These are phyloP conservation scores for Pontoporia blainvillei DNA, from an alignment of 2,113 vertebrate species.

Conservation along the genomic window DNA sequence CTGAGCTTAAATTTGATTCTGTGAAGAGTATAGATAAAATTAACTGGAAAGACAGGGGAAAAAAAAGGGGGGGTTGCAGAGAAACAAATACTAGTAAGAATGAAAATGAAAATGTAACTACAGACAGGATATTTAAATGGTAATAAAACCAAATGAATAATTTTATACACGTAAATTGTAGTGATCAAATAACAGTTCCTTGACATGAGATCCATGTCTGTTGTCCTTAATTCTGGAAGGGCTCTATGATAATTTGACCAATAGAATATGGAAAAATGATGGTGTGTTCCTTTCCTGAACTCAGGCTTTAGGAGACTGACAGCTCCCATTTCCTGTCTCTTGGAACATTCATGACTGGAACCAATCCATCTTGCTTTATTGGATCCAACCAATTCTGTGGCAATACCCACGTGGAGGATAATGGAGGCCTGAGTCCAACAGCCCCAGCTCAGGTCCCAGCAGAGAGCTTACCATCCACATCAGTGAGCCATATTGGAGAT, in stretches of 20 bases:
- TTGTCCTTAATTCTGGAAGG: background rate
- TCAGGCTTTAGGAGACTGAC: background rate
- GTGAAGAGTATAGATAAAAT: background rate
- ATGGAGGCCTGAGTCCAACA: background rate
- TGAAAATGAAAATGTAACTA: background rate
- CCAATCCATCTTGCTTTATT: background rate
- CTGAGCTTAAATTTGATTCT: background rate
- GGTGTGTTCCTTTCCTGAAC: background rate
- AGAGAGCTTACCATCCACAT: background rate
- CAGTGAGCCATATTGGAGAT: background rate
- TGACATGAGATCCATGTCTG: background rate
- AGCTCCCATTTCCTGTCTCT: background rate
- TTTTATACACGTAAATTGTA: background rate
- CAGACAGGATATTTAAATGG: background rate
- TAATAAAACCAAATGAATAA: background rate
- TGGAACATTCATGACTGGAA: background rate
- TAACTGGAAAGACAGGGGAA: background rate
- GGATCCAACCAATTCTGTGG: constrained; percentile 17
- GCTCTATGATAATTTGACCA: background rate
- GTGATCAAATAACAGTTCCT: background rate
- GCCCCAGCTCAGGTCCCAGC: background rate
- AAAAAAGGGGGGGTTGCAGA: fast-evolving
- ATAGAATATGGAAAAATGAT: background rate
- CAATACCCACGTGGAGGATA: background rate
- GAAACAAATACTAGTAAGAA: background rate